A percentile compares a stretch with the other conserved stretches of the same genome.
Evolutionary conservation across 1,140 invertebrate species (phyloP).

Genomic region (Hermetia illucens): DNA sequence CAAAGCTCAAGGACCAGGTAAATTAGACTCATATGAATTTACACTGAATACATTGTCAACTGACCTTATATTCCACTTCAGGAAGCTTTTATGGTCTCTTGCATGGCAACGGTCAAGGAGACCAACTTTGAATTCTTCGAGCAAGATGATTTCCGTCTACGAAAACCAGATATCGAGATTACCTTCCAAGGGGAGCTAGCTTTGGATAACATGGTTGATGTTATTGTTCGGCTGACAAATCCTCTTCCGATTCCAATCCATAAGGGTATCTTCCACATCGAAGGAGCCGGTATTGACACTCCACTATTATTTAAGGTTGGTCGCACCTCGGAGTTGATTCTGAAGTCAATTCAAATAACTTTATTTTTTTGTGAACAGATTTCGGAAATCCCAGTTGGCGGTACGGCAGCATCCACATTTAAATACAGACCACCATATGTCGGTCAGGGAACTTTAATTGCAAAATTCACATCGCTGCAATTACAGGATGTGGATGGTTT

Average conservation of each 20-base stretch:
- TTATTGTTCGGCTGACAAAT: constrained; percentile 62
- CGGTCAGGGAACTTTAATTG: constrained; percentile 60
- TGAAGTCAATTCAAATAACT: neutral
- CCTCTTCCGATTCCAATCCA: constrained; percentile 62
- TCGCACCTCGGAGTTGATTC: constrained; percentile 18
- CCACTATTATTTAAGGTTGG: constrained; percentile 59
- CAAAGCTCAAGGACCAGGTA: constrained; percentile 53
- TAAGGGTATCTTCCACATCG: constrained; percentile 60
- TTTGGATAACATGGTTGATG: constrained; percentile 46
- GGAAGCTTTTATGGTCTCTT: constrained; percentile 71
- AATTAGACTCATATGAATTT: neutral
- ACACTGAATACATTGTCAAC: neutral
- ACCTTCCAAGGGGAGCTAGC: constrained; percentile 43
- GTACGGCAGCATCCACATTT: constrained; percentile 49
- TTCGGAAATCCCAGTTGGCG: constrained; percentile 41
- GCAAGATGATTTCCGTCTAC: constrained; percentile 76
- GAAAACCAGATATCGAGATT: constrained; percentile 80
- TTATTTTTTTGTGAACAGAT: constrained; percentile 12
- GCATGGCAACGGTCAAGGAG: constrained; percentile 62
- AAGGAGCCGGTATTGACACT: constrained; percentile 60
- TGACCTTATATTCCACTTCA: constrained; percentile 33
- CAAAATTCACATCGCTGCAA: constrained; percentile 69
- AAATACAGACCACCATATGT: constrained; percentile 52
- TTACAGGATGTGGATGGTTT: constrained; percentile 74
- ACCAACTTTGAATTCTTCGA: constrained; percentile 79